Conservation (phyloP, 2,113 vertebrate genomes). For the Galbula dea region DNA sequence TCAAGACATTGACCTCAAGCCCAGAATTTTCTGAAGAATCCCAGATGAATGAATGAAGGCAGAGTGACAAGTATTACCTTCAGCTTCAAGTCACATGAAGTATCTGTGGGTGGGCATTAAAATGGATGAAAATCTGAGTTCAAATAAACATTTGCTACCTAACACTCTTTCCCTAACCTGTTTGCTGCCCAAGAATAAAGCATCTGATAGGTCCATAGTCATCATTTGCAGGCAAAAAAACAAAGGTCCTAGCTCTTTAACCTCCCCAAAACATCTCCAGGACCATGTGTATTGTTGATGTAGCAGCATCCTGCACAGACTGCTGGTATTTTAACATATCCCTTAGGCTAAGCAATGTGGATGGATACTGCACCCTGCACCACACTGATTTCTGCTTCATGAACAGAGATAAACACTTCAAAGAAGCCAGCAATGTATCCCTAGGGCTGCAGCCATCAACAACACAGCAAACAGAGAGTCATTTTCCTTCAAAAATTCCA, state of each 20-base stretch:
- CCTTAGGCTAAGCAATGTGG: background rate
- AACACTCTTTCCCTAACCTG: background rate
- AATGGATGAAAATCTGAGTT: conserved; percentile 8
- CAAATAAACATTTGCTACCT: background rate
- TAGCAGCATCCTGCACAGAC: background rate
- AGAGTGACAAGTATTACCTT: background rate
- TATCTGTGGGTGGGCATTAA: conserved; percentile 42
- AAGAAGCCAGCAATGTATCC: background rate
- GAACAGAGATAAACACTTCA: background rate
- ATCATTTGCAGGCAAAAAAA: background rate
- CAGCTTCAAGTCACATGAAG: conserved; percentile 12
- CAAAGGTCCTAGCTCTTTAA: accelerated
- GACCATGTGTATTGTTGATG: background rate
- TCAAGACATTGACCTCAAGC: background rate
- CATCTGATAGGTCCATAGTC: background rate
- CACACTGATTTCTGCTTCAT: background rate
- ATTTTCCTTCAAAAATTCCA: background rate
- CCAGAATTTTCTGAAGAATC: background rate
- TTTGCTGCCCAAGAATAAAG: background rate
- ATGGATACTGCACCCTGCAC: background rate
- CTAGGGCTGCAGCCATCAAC: background rate
- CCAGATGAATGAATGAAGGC: background rate
- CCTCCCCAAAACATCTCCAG: background rate
- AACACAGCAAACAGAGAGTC: background rate
- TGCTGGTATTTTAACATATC: background rate